A percentile compares a stretch with the other conserved stretches of the same genome.
These are phyloP conservation scores for Microctonus hyperodae DNA, from an alignment of 2,888 invertebrate genomes.

Conservation along the genomic window DNA sequence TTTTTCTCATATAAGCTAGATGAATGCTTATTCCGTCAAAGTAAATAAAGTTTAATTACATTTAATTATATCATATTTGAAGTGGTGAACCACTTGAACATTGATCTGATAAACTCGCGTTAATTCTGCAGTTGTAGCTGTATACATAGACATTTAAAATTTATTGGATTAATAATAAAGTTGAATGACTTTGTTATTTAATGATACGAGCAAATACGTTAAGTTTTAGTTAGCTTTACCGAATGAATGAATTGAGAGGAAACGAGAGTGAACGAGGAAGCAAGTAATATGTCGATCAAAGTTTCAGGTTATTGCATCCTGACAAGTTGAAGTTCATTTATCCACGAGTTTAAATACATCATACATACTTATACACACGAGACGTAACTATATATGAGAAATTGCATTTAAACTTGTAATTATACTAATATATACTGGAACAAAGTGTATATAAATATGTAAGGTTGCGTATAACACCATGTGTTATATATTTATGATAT, in stretches of 20 bases:
- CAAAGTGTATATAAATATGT: background rate
- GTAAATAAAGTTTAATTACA: background rate
- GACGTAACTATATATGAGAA: background rate
- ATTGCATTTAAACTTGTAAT: background rate
- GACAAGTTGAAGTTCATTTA: slow-evolving; percentile 16
- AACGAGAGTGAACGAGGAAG: background rate
- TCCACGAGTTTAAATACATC: background rate
- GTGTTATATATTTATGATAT: background rate
- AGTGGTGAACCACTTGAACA: slow-evolving; percentile 4
- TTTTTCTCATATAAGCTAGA: background rate
- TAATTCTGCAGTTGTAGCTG: slow-evolving; percentile 3
- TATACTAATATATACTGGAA: background rate
- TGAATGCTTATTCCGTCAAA: background rate
- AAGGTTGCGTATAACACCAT: background rate
- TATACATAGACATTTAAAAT: slow-evolving; percentile 2
- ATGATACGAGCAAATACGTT: background rate
- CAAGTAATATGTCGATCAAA: slow-evolving; percentile 30
- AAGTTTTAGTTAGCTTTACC: background rate
- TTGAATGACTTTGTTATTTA: background rate
- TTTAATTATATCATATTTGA: slow-evolving; percentile 4
- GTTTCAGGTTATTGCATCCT: slow-evolving; percentile 22
- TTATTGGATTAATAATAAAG: background rate
- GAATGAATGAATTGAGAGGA: background rate
- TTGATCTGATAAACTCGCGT: background rate
- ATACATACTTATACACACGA: background rate